Conservation (phyloP, 1,140 invertebrate species). For the Lepidurus packardi region DNA sequence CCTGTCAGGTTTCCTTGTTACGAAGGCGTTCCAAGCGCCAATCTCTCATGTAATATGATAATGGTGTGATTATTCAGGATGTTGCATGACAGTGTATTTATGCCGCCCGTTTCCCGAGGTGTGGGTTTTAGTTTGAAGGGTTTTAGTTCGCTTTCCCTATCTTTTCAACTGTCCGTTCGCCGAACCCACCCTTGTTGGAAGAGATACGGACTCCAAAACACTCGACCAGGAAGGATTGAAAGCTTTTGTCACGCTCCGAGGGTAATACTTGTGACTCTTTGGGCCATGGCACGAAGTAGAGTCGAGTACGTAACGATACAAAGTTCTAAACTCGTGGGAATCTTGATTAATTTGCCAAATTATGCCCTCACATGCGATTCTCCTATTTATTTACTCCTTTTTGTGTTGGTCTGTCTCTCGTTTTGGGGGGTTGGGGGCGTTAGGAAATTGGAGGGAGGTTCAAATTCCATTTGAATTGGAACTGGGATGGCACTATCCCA, state of each 20-base stretch:
- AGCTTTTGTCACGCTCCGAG: constrained; percentile 14
- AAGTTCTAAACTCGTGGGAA: background rate
- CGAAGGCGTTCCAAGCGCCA: background rate
- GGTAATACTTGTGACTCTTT: constrained; percentile 12
- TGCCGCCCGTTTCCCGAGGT: background rate
- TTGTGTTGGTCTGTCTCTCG: background rate
- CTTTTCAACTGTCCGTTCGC: background rate
- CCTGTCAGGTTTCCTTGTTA: too few relatives aligned
- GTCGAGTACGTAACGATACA: background rate
- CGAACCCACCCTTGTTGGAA: background rate
- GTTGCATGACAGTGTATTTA: background rate
- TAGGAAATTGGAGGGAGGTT: background rate
- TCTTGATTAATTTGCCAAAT: constrained; percentile 4
- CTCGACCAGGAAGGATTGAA: background rate
- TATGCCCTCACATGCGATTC: background rate
- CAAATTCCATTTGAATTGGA: too few relatives aligned
- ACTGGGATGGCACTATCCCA: too few relatives aligned
- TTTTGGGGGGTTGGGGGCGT: background rate
- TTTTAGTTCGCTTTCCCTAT: background rate
- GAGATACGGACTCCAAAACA: background rate
- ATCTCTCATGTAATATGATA: background rate
- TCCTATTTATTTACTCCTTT: background rate
- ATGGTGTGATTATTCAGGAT: background rate
- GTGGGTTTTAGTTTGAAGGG: too few relatives aligned
- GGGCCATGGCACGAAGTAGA: background rate